phyloP scores from a whole-genome alignment of 2,113 vertebrate species.

The Ibidorhyncha struthersii region DNA sequence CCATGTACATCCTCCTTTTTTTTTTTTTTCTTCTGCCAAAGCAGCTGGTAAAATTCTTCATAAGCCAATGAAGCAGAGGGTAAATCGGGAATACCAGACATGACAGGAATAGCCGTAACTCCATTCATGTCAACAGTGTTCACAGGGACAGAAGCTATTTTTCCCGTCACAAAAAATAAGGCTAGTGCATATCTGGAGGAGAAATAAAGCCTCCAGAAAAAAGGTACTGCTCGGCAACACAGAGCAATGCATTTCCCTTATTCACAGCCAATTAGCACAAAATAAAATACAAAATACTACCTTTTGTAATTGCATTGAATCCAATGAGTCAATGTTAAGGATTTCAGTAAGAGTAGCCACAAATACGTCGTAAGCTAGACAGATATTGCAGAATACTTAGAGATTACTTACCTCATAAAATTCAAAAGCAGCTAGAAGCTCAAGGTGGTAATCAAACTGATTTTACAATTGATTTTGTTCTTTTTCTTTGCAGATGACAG shows the following conservation, averaged over 20 bases:
- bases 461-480: conserved; percentile 18
- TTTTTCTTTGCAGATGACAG: background rate
- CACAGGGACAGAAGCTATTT: background rate
- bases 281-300: conserved; percentile 8
- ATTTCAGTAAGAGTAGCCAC: conserved; percentile 11
- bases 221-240: background rate
- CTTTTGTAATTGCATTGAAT: background rate
- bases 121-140: background rate
- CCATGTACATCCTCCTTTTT: background rate
- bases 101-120: background rate
- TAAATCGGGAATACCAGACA: conserved; percentile 32
- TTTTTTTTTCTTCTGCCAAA: background rate
- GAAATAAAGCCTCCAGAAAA: conserved; percentile 32
- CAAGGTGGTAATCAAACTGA: background rate
- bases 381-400: background rate
- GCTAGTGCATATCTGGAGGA: background rate
- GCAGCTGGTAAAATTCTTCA: conserved; percentile 15
- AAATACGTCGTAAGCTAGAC: conserved; percentile 35
- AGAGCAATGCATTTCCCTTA: background rate
- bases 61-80: conserved; percentile 23
- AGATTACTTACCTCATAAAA: conserved; percentile 39
- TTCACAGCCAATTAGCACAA: background rate
- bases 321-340: background rate
- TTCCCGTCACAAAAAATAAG: conserved; percentile 46
- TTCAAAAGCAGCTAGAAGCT: conserved; percentile 16